Evolutionary conservation across 2,888 invertebrate genomes (phyloP).

Genomic region (Caenorhabditis sp.): DNA sequence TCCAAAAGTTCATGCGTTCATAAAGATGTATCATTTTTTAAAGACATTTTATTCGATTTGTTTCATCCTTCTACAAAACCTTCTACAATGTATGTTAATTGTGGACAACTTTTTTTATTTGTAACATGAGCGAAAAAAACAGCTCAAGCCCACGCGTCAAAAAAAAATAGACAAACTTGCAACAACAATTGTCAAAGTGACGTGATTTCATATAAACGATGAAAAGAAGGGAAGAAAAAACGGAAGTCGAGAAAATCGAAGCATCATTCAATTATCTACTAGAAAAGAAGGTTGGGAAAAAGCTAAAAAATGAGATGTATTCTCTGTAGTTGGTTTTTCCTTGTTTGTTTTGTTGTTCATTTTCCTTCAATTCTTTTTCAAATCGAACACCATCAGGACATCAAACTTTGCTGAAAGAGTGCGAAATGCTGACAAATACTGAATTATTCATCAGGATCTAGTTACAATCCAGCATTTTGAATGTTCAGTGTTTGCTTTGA

Average conservation of each 20-base stretch:
- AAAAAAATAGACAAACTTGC: not conserved
- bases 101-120: too few species aligned
- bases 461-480: not conserved
- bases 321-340: not conserved
- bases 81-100: too few species aligned
- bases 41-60: too few species aligned
- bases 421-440: not conserved
- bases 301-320: not conserved
- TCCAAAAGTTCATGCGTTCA: too few species aligned
- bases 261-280: not conserved
- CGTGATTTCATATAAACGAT: not conserved
- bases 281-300: not conserved
- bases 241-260: not conserved
- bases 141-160: not conserved
- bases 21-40: too few species aligned
- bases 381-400: not conserved
- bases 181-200: not conserved
- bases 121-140: not conserved
- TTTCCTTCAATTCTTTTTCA: not conserved
- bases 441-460: not conserved
- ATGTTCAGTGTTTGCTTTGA: too few species aligned
- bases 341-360: not conserved
- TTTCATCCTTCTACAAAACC: too few species aligned
- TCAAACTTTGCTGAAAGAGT: not conserved
- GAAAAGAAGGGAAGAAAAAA: not conserved